Evolutionary conservation across 2,113 vertebrate species (phyloP), one percentile per base, ranked within the genome.

Genomic region (Tachycineta bicolor): DNA sequence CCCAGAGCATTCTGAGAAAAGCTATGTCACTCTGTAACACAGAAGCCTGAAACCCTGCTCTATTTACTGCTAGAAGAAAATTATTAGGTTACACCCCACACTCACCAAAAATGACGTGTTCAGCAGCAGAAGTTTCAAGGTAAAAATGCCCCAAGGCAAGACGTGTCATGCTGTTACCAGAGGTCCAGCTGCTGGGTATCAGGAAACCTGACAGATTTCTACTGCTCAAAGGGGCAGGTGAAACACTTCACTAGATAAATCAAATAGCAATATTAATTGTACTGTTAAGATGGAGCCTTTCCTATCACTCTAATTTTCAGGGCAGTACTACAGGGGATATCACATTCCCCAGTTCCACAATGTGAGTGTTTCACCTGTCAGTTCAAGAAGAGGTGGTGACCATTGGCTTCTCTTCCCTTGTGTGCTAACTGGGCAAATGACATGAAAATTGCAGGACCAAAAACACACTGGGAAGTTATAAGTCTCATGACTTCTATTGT

Each of bases 371-470:
- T 63, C 75, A 28, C 13, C 43, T 62, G 22, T 37, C 50, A 17
- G 34, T n/a, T 80, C 22, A 29, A 11, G 46, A 44, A n/a, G 25
- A 65, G 34, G 7, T 24, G 44, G 47, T 29, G 50, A 41, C 33
- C 33, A 7, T 4, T 22, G 15, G 12, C 19, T 28, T 70, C 14
- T 64, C 37, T 65, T 49, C 31, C 18, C 43, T 47, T 60, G 10
- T 0, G 0, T 28, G 28, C 5, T 87, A 49, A 9, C 59, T 52
- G 5, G 15, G 10, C 25, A 2, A 29, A 15, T 21, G 33, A 69
- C 43, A 9, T 28, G 22, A 44, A 15, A 83, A 55, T 2, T 80
- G 12, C 41, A 70, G 69, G 39, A 64, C 33, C 39, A 55, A 33
- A 81, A 44, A 83, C 78, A 47, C 26, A 12, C 25, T 28, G 20